Percentiles rank a stretch among this genome's conserved stretches.
Conservation (phyloP, 2,888 invertebrate genomes). For the Sinopyrophorus schimmeli region DNA sequence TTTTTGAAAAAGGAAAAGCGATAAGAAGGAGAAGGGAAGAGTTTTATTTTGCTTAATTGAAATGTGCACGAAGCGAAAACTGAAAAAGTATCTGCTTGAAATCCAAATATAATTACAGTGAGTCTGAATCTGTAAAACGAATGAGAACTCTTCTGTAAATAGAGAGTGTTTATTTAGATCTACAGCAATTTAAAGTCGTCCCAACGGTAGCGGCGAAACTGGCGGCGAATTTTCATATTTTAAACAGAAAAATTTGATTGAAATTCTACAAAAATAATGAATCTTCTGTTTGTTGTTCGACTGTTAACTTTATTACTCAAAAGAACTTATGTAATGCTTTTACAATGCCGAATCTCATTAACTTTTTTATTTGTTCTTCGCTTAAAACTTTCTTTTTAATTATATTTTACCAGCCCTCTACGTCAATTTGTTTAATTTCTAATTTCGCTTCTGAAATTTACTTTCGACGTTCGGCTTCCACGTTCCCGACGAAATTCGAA, state of each 20-base stretch:
- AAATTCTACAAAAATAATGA: conserved; percentile 30
- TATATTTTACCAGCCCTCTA: too few relatives aligned
- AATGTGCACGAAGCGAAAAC: conserved; percentile 46
- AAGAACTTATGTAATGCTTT: too few relatives aligned
- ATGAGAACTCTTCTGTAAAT: conserved; percentile 34
- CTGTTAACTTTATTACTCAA: conserved; percentile 11
- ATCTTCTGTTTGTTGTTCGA: conserved; percentile 14
- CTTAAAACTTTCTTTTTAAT: too few relatives aligned
- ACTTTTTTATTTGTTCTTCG: too few relatives aligned
- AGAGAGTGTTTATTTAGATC: conserved; percentile 33
- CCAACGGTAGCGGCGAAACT: conserved; percentile 26
- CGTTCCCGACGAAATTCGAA: too few relatives aligned
- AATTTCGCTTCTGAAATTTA: too few relatives aligned
- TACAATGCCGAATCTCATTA: too few relatives aligned
- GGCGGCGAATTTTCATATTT: conserved; percentile 25
- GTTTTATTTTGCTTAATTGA: conserved; percentile 41
- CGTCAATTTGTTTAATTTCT: too few relatives aligned
- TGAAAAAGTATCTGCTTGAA: conserved; percentile 45
- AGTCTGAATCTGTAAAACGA: conserved; percentile 35
- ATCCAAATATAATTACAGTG: conserved; percentile 37
- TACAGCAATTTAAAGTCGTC: conserved; percentile 34
- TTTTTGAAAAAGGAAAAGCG: conserved; percentile 21
- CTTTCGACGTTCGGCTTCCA: too few relatives aligned
- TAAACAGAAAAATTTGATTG: conserved; percentile 28
- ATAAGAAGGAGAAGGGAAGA: too few relatives aligned